Percentiles rank a stretch among this genome's conserved stretches.
Conservation (phyloP, 2,797 vertebrate species). For the Rhincodon typus region DNA sequence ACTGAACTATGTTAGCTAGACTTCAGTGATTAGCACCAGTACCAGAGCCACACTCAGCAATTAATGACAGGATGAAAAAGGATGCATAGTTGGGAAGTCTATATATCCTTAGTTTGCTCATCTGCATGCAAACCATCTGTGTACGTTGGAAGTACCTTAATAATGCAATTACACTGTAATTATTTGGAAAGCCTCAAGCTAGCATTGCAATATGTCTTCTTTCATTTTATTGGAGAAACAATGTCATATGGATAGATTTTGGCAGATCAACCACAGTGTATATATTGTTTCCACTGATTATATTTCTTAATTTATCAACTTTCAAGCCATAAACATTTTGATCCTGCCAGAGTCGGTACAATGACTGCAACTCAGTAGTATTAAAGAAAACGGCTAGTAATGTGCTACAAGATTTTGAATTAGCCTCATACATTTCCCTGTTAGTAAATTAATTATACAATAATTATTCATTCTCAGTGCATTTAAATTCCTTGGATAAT, state of each 20-base stretch:
- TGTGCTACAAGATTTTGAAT: no score
- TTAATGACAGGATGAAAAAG: slow-evolving; percentile 15
- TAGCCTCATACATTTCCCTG: not conserved
- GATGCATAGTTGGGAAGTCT: not conserved
- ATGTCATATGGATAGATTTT: not conserved
- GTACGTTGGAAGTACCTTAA: not conserved
- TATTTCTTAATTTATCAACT: not conserved
- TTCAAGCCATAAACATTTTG: not conserved
- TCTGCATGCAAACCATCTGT: not conserved
- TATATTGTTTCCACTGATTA: slow-evolving; percentile 4
- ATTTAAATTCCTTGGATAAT: not conserved
- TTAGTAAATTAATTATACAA: not conserved
- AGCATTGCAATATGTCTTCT: not conserved
- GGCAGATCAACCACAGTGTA: not conserved
- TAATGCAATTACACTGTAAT: not conserved
- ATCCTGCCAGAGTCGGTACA: not conserved
- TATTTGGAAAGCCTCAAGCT: not conserved
- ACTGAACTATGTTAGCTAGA: not conserved
- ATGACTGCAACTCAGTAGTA: not conserved
- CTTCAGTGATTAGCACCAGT: not conserved
- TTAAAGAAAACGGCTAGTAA: not conserved
- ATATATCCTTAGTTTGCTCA: no score
- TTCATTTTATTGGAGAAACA: not conserved
- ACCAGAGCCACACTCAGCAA: not conserved
- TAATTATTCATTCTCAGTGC: not conserved